Evolutionary conservation across 2,113 vertebrate species (phyloP).

Genomic region (Echinops telfairi): DNA sequence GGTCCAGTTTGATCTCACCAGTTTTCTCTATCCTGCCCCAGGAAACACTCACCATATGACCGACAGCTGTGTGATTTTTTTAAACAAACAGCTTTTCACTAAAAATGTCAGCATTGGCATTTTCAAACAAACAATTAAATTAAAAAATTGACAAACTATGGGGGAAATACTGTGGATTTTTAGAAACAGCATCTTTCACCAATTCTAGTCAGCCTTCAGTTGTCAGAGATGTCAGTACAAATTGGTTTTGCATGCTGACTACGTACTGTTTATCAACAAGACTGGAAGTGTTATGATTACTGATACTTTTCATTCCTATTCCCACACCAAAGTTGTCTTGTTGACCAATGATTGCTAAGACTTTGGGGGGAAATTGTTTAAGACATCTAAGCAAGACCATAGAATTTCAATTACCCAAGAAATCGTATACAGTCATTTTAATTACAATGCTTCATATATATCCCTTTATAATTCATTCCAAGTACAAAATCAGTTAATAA

Average conservation of each 20-base stretch:
- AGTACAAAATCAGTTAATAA: neutral
- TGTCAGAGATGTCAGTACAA: constrained; percentile 71
- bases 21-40: constrained; percentile 45
- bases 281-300: constrained; percentile 62
- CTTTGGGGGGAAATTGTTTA: neutral
- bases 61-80: constrained; percentile 81
- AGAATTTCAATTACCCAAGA: neutral
- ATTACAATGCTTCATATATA: neutral
- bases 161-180: constrained; percentile 53
- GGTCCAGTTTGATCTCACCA: neutral
- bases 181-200: constrained; percentile 59
- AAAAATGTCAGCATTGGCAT: constrained; percentile 70
- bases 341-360: constrained; percentile 51
- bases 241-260: constrained; percentile 69
- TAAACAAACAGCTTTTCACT: constrained; percentile 79
- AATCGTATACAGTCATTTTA: neutral
- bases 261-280: constrained; percentile 78
- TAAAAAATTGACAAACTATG: constrained; percentile 78
- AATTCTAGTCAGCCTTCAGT: constrained; percentile 44
- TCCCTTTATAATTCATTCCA: neutral
- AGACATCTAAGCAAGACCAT: neutral
- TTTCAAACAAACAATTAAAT: constrained; percentile 84
- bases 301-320: constrained; percentile 7
- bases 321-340: constrained; percentile 40
- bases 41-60: constrained; percentile 71